Percentiles rank a stretch among this genome's conserved stretches.
Evolutionary conservation across 1,140 invertebrate genomes (phyloP).

Genomic region (Pseudomyrmex concolor): DNA sequence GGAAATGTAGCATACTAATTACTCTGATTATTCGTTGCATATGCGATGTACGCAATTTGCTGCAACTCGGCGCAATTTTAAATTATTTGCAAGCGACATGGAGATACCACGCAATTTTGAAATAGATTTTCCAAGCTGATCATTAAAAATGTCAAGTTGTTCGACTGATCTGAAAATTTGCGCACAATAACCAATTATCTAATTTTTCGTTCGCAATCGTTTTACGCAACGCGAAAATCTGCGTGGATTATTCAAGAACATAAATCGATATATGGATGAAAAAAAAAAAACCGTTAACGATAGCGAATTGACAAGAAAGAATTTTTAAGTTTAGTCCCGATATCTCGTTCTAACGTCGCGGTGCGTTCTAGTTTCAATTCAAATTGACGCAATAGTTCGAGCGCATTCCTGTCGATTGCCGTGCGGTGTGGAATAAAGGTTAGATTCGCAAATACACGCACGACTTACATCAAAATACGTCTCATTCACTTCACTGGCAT

Average conservation of each 20-base stretch:
- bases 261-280: not conserved
- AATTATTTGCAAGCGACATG: conserved; percentile 14
- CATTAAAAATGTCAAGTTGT: conserved; percentile 4
- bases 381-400: conserved; percentile 56
- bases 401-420: conserved; percentile 42
- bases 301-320: conserved; percentile 29
- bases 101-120: conserved; percentile 11
- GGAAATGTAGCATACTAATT: conserved; percentile 22
- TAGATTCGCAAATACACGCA: conserved; percentile 33
- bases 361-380: conserved; percentile 53
- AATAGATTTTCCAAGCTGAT: conserved; percentile 14
- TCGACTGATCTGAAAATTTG: conserved; percentile 1
- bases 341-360: conserved; percentile 34
- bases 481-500: not conserved
- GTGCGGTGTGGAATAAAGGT: conserved; percentile 35
- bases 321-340: conserved; percentile 30
- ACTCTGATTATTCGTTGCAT: conserved; percentile 25
- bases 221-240: conserved; percentile 30
- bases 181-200: conserved; percentile 24
- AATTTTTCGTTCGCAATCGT: conserved; percentile 5
- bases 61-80: not conserved
- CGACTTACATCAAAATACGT: conserved; percentile 12
- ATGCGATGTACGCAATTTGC: not conserved
- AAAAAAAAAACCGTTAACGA: conserved; percentile 22
- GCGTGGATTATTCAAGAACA: not conserved